phyloP scores from a whole-genome alignment of 2,888 invertebrate species.

The Mantis religiosa region DNA sequence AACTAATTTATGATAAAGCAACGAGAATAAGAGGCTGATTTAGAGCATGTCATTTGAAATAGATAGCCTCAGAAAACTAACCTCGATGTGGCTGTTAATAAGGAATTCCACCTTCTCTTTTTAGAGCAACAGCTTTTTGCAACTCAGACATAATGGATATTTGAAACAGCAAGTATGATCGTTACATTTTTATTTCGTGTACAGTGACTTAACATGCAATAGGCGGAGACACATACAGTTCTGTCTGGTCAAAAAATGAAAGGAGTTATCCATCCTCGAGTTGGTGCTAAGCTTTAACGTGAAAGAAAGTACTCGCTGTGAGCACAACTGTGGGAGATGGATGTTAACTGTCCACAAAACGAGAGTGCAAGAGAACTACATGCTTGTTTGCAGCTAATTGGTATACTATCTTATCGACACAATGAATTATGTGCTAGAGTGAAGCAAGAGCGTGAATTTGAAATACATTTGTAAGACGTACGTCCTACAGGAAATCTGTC shows the following conservation, averaged over 20 bases:
- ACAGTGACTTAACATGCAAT: neutral
- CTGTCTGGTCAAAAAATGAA: neutral
- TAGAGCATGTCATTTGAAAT: neutral
- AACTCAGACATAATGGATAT: neutral
- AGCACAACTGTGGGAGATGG: too few relatives aligned
- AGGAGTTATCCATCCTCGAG: neutral
- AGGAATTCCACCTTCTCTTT: neutral
- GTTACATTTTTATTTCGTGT: neutral
- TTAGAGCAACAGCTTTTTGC: neutral
- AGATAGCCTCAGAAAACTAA: neutral
- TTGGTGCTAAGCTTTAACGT: neutral
- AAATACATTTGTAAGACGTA: too few relatives aligned
- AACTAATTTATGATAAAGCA: neutral
- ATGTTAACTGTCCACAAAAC: too few relatives aligned
- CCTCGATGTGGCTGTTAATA: neutral
- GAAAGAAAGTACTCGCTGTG: neutral
- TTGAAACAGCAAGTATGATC: neutral
- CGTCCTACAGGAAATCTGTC: too few relatives aligned
- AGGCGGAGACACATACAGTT: neutral
- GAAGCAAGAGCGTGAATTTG: too few relatives aligned
- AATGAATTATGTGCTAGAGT: too few relatives aligned
- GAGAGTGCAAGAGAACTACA: too few relatives aligned
- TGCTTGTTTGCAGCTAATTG: too few relatives aligned
- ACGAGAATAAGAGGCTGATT: neutral
- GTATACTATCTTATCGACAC: too few relatives aligned